Evolutionary conservation across 2,888 invertebrate genomes (phyloP).

Genomic region (Physocephala rufipes): DNA sequence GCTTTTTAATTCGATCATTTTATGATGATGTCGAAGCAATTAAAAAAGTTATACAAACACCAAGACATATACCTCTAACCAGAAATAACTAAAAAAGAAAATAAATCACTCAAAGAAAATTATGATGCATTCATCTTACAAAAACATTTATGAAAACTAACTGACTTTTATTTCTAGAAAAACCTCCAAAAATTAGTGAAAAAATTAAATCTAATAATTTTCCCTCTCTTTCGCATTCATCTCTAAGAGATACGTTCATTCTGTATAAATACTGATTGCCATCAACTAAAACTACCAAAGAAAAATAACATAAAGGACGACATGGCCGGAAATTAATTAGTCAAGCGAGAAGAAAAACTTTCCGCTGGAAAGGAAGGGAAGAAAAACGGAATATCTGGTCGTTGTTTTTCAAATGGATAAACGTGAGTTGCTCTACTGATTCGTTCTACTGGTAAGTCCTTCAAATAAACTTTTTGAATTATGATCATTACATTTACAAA

Average conservation of each 20-base stretch:
- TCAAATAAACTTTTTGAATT: slow-evolving; percentile 27
- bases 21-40: too few species aligned
- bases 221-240: background rate
- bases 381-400: too few species aligned
- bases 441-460: background rate
- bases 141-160: slow-evolving; percentile 5
- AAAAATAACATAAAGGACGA: slow-evolving; percentile 23
- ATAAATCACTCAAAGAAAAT: background rate
- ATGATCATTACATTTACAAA: slow-evolving; percentile 16
- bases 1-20: too few species aligned
- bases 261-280: background rate
- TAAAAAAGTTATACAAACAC: too few species aligned
- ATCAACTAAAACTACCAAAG: slow-evolving; percentile 8
- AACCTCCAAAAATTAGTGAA: too few species aligned
- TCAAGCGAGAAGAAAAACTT: slow-evolving; percentile 6
- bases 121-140: background rate
- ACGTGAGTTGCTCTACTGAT: background rate
- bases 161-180: too few species aligned
- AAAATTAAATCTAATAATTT: slow-evolving; percentile 19
- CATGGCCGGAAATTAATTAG: slow-evolving; percentile 36
- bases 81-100: background rate
- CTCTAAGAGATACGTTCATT: too few species aligned
- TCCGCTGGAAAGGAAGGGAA: background rate
- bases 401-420: too few species aligned
- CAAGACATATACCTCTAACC: too few species aligned